Evolutionary conservation across 2,797 vertebrate genomes (phyloP).

Genomic region (Myripristis jacobus): DNA sequence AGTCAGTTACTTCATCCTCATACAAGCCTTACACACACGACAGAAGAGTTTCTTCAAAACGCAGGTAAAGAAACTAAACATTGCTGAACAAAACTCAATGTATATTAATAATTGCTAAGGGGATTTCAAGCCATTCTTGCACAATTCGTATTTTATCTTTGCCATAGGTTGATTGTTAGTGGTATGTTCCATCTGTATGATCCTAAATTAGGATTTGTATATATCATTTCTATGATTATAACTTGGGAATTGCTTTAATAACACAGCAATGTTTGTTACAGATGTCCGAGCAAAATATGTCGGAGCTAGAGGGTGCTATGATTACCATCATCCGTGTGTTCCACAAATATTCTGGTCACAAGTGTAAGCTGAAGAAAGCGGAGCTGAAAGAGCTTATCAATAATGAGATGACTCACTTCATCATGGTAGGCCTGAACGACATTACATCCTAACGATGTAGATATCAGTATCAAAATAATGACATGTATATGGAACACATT

Average conservation of each 20-base stretch:
- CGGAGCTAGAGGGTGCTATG: slow-evolving; percentile 80
- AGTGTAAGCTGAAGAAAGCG: slow-evolving; percentile 80
- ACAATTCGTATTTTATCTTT: neutral
- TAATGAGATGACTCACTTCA: slow-evolving; percentile 83
- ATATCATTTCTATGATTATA: neutral
- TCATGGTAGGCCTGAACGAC: slow-evolving; percentile 64
- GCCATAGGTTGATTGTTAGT: neutral
- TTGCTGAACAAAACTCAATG: neutral
- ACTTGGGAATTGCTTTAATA: slow-evolving; percentile 1
- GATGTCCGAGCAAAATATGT: slow-evolving; percentile 60
- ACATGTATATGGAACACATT: neutral
- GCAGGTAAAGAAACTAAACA: slow-evolving; percentile 62
- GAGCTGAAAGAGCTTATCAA: slow-evolving; percentile 83
- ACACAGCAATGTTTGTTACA: slow-evolving; percentile 39
- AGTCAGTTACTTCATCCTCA: neutral
- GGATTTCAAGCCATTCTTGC: neutral
- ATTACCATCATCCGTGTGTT: slow-evolving; percentile 78
- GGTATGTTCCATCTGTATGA: neutral
- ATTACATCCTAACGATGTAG: neutral
- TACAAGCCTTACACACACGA: slow-evolving; percentile 10
- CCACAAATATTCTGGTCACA: slow-evolving; percentile 80
- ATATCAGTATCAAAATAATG: neutral
- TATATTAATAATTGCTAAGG: neutral
- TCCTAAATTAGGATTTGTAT: neutral
- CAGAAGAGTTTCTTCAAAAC: slow-evolving; percentile 54